Conservation (phyloP, 1,140 invertebrate species). For the Antheraea pernyi region DNA sequence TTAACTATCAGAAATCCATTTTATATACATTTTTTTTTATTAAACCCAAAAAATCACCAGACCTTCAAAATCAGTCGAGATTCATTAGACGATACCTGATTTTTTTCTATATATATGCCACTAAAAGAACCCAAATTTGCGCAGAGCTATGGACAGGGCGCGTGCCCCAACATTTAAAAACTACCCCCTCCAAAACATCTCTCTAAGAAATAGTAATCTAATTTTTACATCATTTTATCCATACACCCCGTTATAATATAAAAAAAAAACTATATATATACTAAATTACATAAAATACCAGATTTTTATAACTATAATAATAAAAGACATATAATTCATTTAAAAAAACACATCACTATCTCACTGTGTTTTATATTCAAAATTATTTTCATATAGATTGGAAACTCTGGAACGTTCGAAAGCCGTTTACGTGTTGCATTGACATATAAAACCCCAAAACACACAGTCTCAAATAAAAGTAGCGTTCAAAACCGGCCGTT, state of each 20-base stretch:
- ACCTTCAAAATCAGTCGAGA: constrained; percentile 46
- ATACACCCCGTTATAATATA: constrained; percentile 64
- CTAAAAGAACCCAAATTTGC: constrained; percentile 63
- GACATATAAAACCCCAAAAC: no score
- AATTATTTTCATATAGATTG: no score
- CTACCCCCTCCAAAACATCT: constrained; percentile 52
- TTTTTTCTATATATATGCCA: constrained; percentile 18
- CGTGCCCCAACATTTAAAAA: constrained; percentile 49
- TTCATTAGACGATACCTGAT: constrained; percentile 35
- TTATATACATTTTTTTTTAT: constrained; percentile 23
- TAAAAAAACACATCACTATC: constrained; percentile 29
- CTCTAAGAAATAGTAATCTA: constrained; percentile 63
- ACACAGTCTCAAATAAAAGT: no score
- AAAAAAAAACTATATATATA: constrained; percentile 45
- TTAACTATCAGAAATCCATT: background rate
- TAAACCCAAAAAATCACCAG: no score
- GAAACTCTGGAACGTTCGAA: no score
- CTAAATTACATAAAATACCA: constrained; percentile 1
- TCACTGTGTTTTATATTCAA: constrained; percentile 37
- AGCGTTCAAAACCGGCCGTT: no score
- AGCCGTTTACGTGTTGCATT: no score
- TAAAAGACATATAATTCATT: constrained; percentile 1
- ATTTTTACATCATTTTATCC: constrained; percentile 32
- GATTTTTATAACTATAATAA: constrained; percentile 4
- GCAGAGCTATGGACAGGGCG: constrained; percentile 50